Evolutionary conservation across 2,113 vertebrate species (phyloP), one percentile per base, ranked within the genome.

Genomic region (Larimichthys crocea): DNA sequence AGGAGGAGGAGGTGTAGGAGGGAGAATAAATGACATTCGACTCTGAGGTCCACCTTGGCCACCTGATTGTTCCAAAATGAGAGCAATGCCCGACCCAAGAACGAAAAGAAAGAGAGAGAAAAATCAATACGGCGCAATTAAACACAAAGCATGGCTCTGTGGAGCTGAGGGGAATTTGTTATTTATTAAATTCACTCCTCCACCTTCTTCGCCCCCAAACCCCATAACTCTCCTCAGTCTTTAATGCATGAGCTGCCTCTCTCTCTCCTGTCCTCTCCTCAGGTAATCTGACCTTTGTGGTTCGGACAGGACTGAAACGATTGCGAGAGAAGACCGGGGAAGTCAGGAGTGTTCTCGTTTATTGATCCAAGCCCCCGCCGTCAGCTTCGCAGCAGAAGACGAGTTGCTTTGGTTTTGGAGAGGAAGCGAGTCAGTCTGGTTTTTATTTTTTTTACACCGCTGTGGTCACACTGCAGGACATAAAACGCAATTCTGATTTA

Each of bases 71-170:
- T 92, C 93, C 91, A 88, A 92, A 95, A 94, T 93, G 89, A 93
- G 92, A 93, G 87, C 82, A 85, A 84, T 85, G 90, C 76, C 79
- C 60, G 74, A 82, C 83, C 80, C 10, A 73, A 79, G 87, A 84
- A 84, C 8, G 88, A 91, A 79, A 90, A 86, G 90, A 86, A 87
- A 75, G 79, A 73, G 83, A 73, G 83, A 10, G 75, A 80, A 92
- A 95, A 95, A 95, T 95, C 95, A 95, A 95, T 95, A 94, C 62
- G 22, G 81, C 91, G 90, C 89, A 93, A 93, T 93, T 94, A 95
- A 95, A 90, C 94, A 93, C 92, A 94, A 95, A 95, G 92, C 87
- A 49, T 85, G 90, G 78, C 88, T 92, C 90, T 24, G 89, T 80
- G 88, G 88, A 93, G 85, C 94, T 90, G 85, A 92, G 67, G 87